These are phyloP conservation scores for Agriopis aurantiaria DNA, from an alignment of 2,888 invertebrate genomes.

Conservation along the genomic window DNA sequence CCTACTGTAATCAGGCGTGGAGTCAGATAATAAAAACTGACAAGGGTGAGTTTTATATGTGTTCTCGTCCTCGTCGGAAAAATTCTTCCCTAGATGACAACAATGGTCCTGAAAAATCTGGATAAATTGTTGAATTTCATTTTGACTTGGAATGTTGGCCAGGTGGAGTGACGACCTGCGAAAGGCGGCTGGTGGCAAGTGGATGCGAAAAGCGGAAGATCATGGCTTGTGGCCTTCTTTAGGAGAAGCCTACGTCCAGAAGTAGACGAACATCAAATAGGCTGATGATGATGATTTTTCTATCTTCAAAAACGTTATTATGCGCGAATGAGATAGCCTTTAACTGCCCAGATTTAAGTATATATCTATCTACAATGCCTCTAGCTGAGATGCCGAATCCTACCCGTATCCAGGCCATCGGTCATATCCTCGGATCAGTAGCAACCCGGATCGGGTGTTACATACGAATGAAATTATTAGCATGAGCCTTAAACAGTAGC, in stretches of 20 bases:
- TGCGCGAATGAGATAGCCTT: too few relatives aligned
- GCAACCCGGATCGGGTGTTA: slow-evolving; percentile 10
- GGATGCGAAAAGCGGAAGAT: too few relatives aligned
- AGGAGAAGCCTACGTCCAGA: too few relatives aligned
- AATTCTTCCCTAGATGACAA: slow-evolving; percentile 6
- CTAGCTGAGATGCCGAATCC: slow-evolving; percentile 4
- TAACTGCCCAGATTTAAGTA: neutral
- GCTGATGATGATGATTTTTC: too few relatives aligned
- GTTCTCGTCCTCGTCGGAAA: slow-evolving; percentile 7
- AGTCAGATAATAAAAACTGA: slow-evolving; percentile 39
- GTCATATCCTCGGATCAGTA: slow-evolving; percentile 21
- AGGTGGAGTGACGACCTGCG: too few relatives aligned
- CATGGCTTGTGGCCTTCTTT: too few relatives aligned
- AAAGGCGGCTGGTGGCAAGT: too few relatives aligned
- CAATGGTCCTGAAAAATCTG: neutral
- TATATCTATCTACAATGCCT: neutral
- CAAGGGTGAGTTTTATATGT: slow-evolving; percentile 32
- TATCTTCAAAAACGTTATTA: too few relatives aligned
- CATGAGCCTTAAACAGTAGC: neutral
- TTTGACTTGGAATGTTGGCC: neutral
- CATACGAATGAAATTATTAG: slow-evolving; percentile 40
- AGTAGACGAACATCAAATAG: too few relatives aligned
- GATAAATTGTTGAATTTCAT: neutral
- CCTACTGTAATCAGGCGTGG: slow-evolving; percentile 28
- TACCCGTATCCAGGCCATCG: slow-evolving; percentile 22